Evolutionary conservation across 2,797 vertebrate species (phyloP).

Genomic region (Okamejei kenojei): DNA sequence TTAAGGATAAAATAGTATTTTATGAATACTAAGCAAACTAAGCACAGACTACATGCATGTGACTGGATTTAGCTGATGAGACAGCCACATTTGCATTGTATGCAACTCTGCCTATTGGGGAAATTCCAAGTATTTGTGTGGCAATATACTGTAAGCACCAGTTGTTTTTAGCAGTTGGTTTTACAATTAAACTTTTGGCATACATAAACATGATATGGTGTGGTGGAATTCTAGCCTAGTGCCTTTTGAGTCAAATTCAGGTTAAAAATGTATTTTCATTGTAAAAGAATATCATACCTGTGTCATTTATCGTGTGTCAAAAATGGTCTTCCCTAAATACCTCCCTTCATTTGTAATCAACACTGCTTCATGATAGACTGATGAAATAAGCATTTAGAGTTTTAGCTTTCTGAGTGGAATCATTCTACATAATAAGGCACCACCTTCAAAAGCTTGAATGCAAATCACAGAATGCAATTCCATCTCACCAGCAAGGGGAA

Average conservation of each 20-base stretch:
- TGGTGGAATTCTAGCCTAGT: not conserved
- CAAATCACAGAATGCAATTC: not conserved
- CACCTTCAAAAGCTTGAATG: not conserved
- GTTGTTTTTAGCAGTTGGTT: no score
- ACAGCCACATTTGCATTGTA: no score
- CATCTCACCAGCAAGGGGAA: not conserved
- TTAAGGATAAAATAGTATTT: no score
- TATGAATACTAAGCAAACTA: no score
- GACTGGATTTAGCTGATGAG: no score
- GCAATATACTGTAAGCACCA: no score
- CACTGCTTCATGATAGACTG: not conserved
- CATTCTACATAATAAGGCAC: not conserved
- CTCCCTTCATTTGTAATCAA: not conserved
- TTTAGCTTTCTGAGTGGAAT: not conserved
- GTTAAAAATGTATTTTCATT: not conserved
- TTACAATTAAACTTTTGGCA: no score
- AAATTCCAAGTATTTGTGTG: no score
- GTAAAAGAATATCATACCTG: not conserved
- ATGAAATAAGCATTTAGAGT: not conserved
- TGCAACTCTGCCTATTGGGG: no score
- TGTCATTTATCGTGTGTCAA: not conserved
- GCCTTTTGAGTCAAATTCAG: not conserved
- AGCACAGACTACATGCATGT: no score
- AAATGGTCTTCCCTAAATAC: not conserved
- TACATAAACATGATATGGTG: no score